Evolutionary conservation across 2,888 invertebrate species (phyloP).

Genomic region (Steinernema scapterisci): DNA sequence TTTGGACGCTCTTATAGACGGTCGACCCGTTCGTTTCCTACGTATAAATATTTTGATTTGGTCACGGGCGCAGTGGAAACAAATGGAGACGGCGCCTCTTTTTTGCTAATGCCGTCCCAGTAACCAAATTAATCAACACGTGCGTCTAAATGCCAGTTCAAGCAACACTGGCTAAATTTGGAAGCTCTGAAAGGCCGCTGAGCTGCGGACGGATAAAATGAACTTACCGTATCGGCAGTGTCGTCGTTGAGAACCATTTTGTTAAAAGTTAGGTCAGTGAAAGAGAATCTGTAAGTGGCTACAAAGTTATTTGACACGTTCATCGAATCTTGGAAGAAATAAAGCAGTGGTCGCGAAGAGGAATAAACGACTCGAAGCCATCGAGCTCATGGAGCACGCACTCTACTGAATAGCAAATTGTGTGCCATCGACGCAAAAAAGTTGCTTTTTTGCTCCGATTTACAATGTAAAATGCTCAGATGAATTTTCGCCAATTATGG

Average conservation of each 20-base stretch:
- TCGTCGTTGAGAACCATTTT: slow-evolving; percentile 6
- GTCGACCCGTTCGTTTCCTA: neutral
- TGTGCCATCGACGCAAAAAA: neutral
- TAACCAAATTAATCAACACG: too few relatives aligned
- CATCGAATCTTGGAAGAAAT: too few relatives aligned
- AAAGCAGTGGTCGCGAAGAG: too few relatives aligned
- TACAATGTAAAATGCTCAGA: neutral
- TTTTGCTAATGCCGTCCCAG: too few relatives aligned
- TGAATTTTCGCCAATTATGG: neutral
- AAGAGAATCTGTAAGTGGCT: neutral
- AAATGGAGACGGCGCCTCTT: neutral
- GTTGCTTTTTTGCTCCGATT: neutral
- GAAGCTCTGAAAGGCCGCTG: too few relatives aligned
- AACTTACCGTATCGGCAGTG: slow-evolving; percentile 28
- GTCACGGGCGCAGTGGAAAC: neutral
- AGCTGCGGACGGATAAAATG: too few relatives aligned
- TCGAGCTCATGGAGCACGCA: too few relatives aligned
- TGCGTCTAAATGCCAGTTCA: too few relatives aligned
- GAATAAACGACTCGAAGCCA: too few relatives aligned
- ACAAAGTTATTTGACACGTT: too few relatives aligned
- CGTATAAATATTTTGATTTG: neutral
- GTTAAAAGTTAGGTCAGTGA: neutral
- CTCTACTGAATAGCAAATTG: too few relatives aligned
- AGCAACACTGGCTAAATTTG: neutral
- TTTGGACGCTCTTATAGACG: neutral